Conservation (phyloP, 2,797 vertebrate genomes). For the Paedocypris micromegethes region DNA sequence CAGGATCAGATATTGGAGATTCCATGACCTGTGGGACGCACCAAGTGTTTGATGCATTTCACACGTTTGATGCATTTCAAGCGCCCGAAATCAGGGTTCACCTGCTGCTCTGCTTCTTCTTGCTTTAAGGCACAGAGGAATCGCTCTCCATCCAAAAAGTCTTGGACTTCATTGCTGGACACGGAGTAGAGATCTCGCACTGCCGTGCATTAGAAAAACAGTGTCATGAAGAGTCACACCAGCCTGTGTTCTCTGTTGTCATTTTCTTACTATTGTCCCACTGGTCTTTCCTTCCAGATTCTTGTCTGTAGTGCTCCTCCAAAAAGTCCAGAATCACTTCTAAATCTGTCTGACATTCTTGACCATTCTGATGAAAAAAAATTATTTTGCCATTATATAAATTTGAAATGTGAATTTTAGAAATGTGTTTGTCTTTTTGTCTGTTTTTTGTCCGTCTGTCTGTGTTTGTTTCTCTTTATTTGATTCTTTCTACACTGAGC, state of each 20-base stretch:
- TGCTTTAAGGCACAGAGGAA: neutral
- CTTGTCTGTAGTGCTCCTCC: constrained; percentile 71
- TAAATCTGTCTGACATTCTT: constrained; percentile 67
- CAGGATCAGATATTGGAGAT: neutral
- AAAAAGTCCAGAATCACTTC: constrained; percentile 75
- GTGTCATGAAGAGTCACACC: neutral
- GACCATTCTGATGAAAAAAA: constrained; percentile 48
- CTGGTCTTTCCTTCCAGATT: constrained; percentile 33
- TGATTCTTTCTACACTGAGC: too few species aligned
- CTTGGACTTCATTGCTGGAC: constrained; percentile 17
- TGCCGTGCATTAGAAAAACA: constrained; percentile 22
- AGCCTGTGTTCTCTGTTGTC: too few species aligned
- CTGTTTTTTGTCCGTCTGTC: too few species aligned
- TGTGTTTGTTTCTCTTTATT: too few species aligned
- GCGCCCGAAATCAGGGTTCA: neutral
- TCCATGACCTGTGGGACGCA: constrained; percentile 18
- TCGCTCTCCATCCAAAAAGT: constrained; percentile 1
- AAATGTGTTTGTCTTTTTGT: neutral
- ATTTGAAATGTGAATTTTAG: too few species aligned
- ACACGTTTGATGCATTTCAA: neutral
- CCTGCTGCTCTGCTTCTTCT: constrained; percentile 30
- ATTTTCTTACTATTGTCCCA: constrained; percentile 34
- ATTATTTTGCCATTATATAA: neutral
- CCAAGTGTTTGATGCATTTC: neutral
- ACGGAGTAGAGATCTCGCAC: constrained; percentile 40